A percentile compares a stretch with the other conserved stretches of the same genome.
These are phyloP conservation scores for Hemibagrus guttatus DNA, from an alignment of 2,797 vertebrate genomes.

Conservation along the genomic window DNA sequence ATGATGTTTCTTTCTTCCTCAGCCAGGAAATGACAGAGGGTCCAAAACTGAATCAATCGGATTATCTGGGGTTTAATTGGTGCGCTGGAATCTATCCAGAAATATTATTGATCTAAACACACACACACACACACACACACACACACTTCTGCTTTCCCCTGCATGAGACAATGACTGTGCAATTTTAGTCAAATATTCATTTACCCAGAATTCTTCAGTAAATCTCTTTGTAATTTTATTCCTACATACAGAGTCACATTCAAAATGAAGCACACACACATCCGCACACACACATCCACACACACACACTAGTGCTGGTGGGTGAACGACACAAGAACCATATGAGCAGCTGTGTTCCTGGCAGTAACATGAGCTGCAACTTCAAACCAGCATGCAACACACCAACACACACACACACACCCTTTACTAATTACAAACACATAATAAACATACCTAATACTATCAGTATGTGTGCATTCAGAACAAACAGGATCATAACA, in stretches of 20 bases:
- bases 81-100: background rate
- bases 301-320: background rate
- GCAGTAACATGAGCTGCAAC: conserved; percentile 57
- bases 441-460: background rate
- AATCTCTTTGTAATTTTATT: background rate
- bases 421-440: background rate
- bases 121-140: background rate
- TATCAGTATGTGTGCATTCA: background rate
- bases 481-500: background rate
- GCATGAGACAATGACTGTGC: conserved; percentile 9
- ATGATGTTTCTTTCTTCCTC: conserved; percentile 11
- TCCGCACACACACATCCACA: conserved; percentile 18
- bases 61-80: background rate
- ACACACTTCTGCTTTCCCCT: background rate
- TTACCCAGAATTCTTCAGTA: background rate
- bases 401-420: conserved; percentile 7
- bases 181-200: background rate
- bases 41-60: background rate
- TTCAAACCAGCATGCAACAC: conserved; percentile 47
- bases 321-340: background rate
- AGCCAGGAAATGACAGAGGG: background rate
- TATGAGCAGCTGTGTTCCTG: conserved; percentile 20
- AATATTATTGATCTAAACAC: background rate
- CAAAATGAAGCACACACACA: background rate
- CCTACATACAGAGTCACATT: background rate